A percentile compares a stretch with the other conserved stretches of the same genome.
Conservation (phyloP, 2,888 invertebrate genomes). For the Gymnosoma rotundatum region DNA sequence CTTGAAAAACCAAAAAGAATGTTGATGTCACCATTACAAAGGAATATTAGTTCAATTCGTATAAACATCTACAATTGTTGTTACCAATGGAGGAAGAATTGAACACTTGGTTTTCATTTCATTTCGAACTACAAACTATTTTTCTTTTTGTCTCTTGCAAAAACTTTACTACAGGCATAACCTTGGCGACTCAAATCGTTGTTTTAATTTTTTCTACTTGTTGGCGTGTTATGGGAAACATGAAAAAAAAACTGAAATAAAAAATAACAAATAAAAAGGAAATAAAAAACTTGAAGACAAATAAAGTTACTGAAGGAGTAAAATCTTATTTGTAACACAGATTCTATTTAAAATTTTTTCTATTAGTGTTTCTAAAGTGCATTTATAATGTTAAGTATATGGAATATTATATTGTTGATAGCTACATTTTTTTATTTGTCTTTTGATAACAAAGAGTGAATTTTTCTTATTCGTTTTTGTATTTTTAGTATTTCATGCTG, state of each 20-base stretch:
- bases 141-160: conserved; percentile 14
- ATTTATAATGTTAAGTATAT: no score
- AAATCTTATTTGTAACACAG: conserved; percentile 56
- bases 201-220: neutral
- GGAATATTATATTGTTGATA: no score
- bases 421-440: no score
- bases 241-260: conserved; percentile 17
- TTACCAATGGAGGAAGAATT: conserved; percentile 17
- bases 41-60: conserved; percentile 52
- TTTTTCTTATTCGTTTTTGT: no score
- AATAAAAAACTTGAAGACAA: no score
- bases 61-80: conserved; percentile 28
- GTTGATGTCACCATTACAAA: conserved; percentile 54
- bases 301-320: conserved; percentile 47
- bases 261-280: neutral
- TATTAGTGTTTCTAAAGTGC: neutral
- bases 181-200: conserved; percentile 75
- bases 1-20: conserved; percentile 46
- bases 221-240: neutral
- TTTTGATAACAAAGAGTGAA: no score
- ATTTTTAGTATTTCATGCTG: no score
- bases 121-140: neutral
- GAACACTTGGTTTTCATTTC: neutral
- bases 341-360: conserved; percentile 21
- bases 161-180: conserved; percentile 73